Base-by-base conservation (phyloP, 2,888 invertebrate genomes). In the Sepiola atlantica region DNA sequence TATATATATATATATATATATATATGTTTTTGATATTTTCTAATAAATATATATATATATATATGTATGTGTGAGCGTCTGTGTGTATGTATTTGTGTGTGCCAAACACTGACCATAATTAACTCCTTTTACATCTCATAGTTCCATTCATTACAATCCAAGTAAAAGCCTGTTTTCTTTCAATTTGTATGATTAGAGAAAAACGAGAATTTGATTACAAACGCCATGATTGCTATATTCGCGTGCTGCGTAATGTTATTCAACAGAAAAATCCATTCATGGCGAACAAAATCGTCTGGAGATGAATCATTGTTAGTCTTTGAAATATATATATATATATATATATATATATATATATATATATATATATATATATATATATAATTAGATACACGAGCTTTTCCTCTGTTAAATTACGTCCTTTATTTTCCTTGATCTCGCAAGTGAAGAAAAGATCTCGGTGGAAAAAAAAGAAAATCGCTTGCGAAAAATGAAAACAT, bases 321-420 rank as follows among this genome's bases (percentile, higher is more conserved):
- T 32, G 14, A n/a, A 77, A 77, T 16, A 32, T 8, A n/a, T 16
- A 32, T 16, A 77, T 2, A 77, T 0, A 28, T n/a, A 16, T n/a
- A n/a, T n/a, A 77, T n/a, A 77, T 16, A n/a, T n/a, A 77, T 16
- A 77, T n/a, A 77, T n/a, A 77, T n/a, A n/a, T 16, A 32, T 16
- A 77, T 2, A 77, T 0, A 28, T n/a, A n/a, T 16, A 32, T 16
- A 77, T 2, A 77, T 0, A 28, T n/a, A 16, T n/a, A n/a, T 77
- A 77, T 77, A 77, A 77, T 77, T 77, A 77, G 77, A 77, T 77
- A 77, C n/a, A 77, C n/a, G 77, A 77, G 77, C 77, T 77, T 77
- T 77, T 77, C n/a, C 77, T 77, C n/a, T 77, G n/a, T 77, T 77
- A 77, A 77, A 77, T 77, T 16, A 24, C 77, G 77, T 12, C 14